A percentile compares a stretch with the other conserved stretches of the same genome.
Evolutionary conservation across 2,888 invertebrate species (phyloP).

Genomic region (Nemurella pictetii): DNA sequence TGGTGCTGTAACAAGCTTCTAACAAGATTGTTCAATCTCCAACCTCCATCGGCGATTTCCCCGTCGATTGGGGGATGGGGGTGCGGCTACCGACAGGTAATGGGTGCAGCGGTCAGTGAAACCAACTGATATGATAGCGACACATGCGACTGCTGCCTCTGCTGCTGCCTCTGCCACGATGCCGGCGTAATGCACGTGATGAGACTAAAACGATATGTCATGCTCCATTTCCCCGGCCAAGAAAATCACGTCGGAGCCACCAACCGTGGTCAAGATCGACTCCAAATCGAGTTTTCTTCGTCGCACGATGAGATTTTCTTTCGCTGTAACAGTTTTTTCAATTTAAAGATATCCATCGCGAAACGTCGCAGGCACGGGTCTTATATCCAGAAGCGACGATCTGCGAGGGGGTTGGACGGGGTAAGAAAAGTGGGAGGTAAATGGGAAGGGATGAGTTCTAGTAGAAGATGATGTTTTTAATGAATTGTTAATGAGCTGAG

Average conservation of each 20-base stretch:
- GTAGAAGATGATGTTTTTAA: slow-evolving; percentile 25
- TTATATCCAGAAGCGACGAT: background rate
- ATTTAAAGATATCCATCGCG: background rate
- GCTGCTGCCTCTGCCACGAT: too few species aligned
- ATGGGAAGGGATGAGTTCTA: slow-evolving; percentile 1
- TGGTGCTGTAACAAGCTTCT: too few species aligned
- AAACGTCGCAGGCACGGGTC: background rate
- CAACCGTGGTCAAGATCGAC: background rate
- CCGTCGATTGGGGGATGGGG: too few species aligned
- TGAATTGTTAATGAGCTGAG: slow-evolving; percentile 30
- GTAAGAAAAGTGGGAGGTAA: background rate
- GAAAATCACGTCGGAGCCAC: background rate
- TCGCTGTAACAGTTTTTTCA: slow-evolving; percentile 16
- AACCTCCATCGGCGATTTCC: background rate
- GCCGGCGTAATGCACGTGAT: background rate
- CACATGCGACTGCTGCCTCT: too few species aligned
- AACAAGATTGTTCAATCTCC: too few species aligned
- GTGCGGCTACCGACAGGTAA: background rate
- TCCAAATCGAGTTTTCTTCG: slow-evolving; percentile 3
- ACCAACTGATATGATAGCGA: background rate
- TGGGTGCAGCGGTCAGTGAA: background rate
- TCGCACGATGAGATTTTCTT: slow-evolving; percentile 15
- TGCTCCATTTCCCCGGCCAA: background rate
- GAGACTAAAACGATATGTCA: background rate
- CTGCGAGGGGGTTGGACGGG: background rate